Evolutionary conservation across 2,888 invertebrate species (phyloP), one percentile per base, ranked within the genome.

Genomic region (Rhagium mordax): DNA sequence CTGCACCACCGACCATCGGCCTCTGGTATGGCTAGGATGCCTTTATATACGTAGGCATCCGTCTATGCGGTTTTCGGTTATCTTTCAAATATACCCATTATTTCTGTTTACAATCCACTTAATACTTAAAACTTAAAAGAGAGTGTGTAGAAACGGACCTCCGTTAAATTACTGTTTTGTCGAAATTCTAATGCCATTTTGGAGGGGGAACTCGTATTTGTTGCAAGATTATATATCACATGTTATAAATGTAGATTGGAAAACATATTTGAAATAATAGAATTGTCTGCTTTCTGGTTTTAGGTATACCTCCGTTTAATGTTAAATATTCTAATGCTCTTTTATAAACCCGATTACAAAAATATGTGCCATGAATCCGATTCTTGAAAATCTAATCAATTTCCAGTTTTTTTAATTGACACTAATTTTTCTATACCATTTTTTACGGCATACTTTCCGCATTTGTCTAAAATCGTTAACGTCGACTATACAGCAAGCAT

Each of bases 1-100:
- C 65, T 65, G 65, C 65, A 48, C 64, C 64, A 65, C 18, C 53
- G 65, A 53, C 65, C 65, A 53, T 20, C 65, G 41, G 21, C 65
- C 29, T 53, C 21, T 20, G 4, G 49, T 41, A 49, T n/a, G 53
- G 65, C 21, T 16, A n/a, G 10, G 49, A 62, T 21, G n/a, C 21
- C 16, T 21, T n/a, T 47, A 24, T 20, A 64, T 49, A 64, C 18
- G 41, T 41, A 18, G 29, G 29, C 33, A 60, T 41, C 60, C 48
- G n/a, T 61, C 47, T 18, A 48, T 48, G 48, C 21, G 61, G 61
- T 24, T 62, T 48, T 20, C 10, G 21, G 33, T 47, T 61, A 13
- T 61, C 61, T 61, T 47, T 61, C 33, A 41, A 18, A 20, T 16
- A 33, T 33, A 41, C 41, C 47, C 18, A 47, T 61, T 61, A 61